Evolutionary conservation across 2,888 invertebrate genomes (phyloP).

Genomic region (Melolontha melolontha): DNA sequence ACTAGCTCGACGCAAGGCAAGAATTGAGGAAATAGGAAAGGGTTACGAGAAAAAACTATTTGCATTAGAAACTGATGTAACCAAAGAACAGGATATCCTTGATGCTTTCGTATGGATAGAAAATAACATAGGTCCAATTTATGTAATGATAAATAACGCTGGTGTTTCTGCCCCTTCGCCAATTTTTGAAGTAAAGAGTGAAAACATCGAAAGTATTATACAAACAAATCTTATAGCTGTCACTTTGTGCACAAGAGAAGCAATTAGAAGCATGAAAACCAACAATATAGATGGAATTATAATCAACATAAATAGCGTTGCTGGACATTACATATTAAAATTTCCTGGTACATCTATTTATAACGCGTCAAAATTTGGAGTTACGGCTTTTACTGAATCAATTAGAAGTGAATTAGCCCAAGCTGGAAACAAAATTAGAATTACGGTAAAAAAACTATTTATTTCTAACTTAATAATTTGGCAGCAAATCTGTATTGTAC

Average conservation of each 20-base stretch:
- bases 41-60: slow-evolving; percentile 38
- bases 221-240: slow-evolving; percentile 36
- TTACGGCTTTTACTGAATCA: slow-evolving; percentile 37
- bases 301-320: slow-evolving; percentile 38
- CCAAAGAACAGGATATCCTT: slow-evolving; percentile 43
- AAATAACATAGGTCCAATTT: slow-evolving; percentile 42
- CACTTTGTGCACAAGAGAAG: slow-evolving; percentile 24
- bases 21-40: slow-evolving; percentile 8
- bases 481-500: too few species aligned
- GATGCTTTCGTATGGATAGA: slow-evolving; percentile 43
- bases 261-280: slow-evolving; percentile 34
- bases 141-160: slow-evolving; percentile 46
- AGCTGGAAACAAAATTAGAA: slow-evolving; percentile 37
- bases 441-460: slow-evolving; percentile 26
- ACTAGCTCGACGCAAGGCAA: not conserved
- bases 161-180: slow-evolving; percentile 14
- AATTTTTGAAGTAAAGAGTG: slow-evolving; percentile 5
- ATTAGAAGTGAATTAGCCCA: slow-evolving; percentile 33
- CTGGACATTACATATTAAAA: slow-evolving; percentile 17
- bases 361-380: slow-evolving; percentile 33
- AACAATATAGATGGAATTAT: slow-evolving; percentile 39
- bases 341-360: slow-evolving; percentile 15
- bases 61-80: slow-evolving; percentile 42
- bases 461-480: too few species aligned
- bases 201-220: slow-evolving; percentile 5